Evolutionary conservation across 1,140 invertebrate species (phyloP), one percentile per base, ranked within the genome.

Genomic region (Ditylenchus dipsaci): DNA sequence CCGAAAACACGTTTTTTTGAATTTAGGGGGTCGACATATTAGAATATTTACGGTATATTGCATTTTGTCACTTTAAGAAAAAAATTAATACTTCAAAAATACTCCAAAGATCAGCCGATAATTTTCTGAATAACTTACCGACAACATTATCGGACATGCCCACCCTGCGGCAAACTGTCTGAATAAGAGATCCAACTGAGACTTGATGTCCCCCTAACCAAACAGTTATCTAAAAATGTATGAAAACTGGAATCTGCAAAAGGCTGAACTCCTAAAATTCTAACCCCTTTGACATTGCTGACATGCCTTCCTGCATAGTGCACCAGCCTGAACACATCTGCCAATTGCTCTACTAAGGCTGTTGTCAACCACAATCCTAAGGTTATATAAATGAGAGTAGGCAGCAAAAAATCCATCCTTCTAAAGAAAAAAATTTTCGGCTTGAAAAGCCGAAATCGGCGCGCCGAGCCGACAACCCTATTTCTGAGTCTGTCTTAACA

Each of bases 351-450:
- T 29, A 80, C 78, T 1, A 80, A 56, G 13, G 78, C 78, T 15
- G 78, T 80, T 7, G 78, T 80, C 21, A 80, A 64, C 78, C 78
- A 80, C 19, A 80, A 63, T 15, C 78, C 78, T 62, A 80, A 79
- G n/a, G 78, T 80, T 15, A 80, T 74, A 58, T 80, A 80, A 42
- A 81, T 63, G n/a, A 80, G 65, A 1, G 78, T 80, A 30, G 76
- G 74, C 11, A 77, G 59, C 15, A 80, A 59, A 62, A 78, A 80
- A 42, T 80, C 79, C 78, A 81, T 80, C 49, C 79, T 71, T 69
- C 8, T 57, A 21, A 53, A n/a, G n/a, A n/a, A n/a, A n/a, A n/a
- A n/a, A n/a, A n/a, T n/a, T n/a, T n/a, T n/a, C n/a, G n/a, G n/a
- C n/a, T n/a, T n/a, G n/a, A n/a, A n/a, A n/a, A n/a, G n/a, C n/a